These are phyloP conservation scores for Pantala flavescens DNA, from an alignment of 1,140 invertebrate species.

Conservation along the genomic window DNA sequence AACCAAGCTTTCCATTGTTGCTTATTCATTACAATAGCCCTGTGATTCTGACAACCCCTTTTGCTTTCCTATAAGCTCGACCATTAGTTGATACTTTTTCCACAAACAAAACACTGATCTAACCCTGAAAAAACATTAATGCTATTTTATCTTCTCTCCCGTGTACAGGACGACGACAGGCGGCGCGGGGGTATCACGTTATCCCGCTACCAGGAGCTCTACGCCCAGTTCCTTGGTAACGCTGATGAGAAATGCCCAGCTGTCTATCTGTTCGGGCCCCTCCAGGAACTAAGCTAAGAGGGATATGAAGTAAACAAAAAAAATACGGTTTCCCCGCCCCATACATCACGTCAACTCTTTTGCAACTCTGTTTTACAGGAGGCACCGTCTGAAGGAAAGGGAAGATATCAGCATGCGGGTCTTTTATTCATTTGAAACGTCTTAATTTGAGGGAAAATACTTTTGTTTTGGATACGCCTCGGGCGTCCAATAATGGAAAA, in stretches of 20 bases:
- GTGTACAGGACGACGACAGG: constrained; percentile 62
- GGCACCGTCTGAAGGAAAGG: constrained; percentile 36
- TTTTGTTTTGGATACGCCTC: constrained; percentile 13
- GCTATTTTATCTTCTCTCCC: constrained; percentile 17
- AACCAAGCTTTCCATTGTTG: too few relatives aligned
- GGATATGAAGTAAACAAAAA: constrained; percentile 32
- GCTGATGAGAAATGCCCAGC: constrained; percentile 57
- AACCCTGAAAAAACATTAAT: too few relatives aligned
- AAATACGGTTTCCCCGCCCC: constrained; percentile 32
- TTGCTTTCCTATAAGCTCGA: too few relatives aligned
- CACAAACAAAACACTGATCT: too few relatives aligned
- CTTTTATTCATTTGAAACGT: not conserved
- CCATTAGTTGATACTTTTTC: too few relatives aligned
- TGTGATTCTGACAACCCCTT: too few relatives aligned
- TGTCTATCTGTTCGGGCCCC: constrained; percentile 66
- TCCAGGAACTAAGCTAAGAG: constrained; percentile 27
- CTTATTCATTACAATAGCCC: too few relatives aligned
- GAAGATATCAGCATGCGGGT: constrained; percentile 29
- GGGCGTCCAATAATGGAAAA: not conserved
- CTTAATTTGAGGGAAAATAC: not conserved
- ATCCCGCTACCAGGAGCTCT: constrained; percentile 68
- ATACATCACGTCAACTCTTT: constrained; percentile 41
- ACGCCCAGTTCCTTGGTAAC: constrained; percentile 69
- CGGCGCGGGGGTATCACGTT: constrained; percentile 62
- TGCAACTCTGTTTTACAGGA: constrained; percentile 37